Base-by-base conservation (phyloP, 2,113 vertebrate species). In the Archilochus colubris region DNA sequence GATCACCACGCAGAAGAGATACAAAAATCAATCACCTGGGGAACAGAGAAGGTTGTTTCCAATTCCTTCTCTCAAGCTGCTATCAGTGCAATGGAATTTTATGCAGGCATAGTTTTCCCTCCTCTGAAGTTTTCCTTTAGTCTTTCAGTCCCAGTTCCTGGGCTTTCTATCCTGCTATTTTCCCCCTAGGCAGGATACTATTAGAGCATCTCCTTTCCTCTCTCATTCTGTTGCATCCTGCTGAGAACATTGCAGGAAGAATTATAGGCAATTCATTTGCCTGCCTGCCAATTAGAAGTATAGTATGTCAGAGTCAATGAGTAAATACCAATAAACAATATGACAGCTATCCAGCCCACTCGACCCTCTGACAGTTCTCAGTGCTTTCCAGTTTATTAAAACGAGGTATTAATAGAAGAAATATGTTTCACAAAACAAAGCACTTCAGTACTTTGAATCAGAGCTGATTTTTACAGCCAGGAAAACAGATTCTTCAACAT, bases 241-340 rank as follows among this genome's bases (percentile, higher is more conserved):
- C 91, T 36, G 70, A 88, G 61, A 88, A 24, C 22, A 36, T 6
- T 63, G 57, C 63, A 54, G 53, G 23, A 86, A 88, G 75, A 95
- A 48, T 82, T 86, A 94, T 15, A 91, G 91, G 89, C 79, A 89
- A 83, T 86, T 83, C 79, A 63, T 93, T 82, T 94, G 89, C 88
- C 69, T 93, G 92, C 67, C 59, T 95, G 89, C 79, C 93, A 95
- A 89, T 95, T 96, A 95, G 87, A 91, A 67, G 40, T 48, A 73
- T 38, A 55, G 51, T 62, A 30, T 83, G 61, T 95, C 85, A 88
- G 82, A 96, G 72, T 87, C 87, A 70, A 93, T 48, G 63, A 96
- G 36, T 86, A 95, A 94, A 94, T 80, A 94, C 64, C 59, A 89
- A 78, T 83, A 95, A 97, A 88, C 91, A 91, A 83, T 82, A 89